Evolutionary conservation across 2,888 invertebrate species (phyloP), one percentile per base, ranked within the genome.

Genomic region (Cheilosia urbana): DNA sequence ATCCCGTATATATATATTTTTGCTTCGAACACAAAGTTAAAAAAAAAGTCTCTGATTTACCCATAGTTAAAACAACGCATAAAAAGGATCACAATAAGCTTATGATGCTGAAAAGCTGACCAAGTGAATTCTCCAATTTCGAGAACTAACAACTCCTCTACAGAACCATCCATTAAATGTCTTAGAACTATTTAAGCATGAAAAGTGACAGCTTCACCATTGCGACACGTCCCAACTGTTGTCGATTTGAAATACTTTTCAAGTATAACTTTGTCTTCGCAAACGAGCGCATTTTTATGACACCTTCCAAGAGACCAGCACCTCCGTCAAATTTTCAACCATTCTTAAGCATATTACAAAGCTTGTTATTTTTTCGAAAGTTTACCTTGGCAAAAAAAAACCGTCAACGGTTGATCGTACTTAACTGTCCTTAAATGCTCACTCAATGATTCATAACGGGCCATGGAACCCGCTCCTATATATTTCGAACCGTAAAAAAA

Each of bases 381-480:
- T 73, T 65, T 84, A 84, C 84, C 84, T 79, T 51, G 17, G 19
- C 6, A 58, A 71, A 69, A 19, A 42, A 24, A 49, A 40, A 71
- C 79, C 55, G 65, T 79, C 84, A 65, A 51, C 78, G 45, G n/a
- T n/a, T 45, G 37, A 73, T 42, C 34, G 21, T 68, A 65, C 49
- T 71, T 69, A 40, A 55, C 75, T n/a, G 30, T 62, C 24, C 24
- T 60, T 40, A 65, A 53, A 69, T 42, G 24, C 60, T 58, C 63
- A 69, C 17, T 45, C 51, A 75, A 76, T 79, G 75, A 75, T 49
- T 60, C 84, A 75, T 57, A 73, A 73, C 45, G 65, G 77, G 84
- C 79, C 84, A 79, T 79, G 60, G 84, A 84, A 79, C 84, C 65
- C 66, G 42, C 30, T 7, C 2, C 2, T 30, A 7, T 63, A 73